These are phyloP conservation scores for Phymatocera aterrima DNA, from an alignment of 2,888 invertebrate genomes.

Conservation along the genomic window DNA sequence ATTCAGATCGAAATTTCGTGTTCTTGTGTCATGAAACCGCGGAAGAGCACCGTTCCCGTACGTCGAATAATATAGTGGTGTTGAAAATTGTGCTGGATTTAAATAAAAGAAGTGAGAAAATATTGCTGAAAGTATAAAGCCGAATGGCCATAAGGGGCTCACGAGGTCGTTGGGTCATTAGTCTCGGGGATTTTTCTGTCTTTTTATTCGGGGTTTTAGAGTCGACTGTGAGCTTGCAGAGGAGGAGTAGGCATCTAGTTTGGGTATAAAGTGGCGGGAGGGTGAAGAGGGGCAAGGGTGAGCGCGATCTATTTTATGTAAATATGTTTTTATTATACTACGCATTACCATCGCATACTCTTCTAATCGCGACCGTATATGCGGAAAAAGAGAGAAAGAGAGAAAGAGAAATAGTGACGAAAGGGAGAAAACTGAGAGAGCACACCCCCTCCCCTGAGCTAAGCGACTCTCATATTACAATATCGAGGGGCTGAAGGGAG, in stretches of 20 bases:
- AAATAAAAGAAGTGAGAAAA: not conserved
- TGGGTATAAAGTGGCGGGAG: not conserved
- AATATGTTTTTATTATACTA: not conserved
- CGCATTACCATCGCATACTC: not conserved
- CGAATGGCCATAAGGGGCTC: not conserved
- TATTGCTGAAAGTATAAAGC: not conserved
- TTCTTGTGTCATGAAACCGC: no score
- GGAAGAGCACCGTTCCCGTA: no score
- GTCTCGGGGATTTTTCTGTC: not conserved
- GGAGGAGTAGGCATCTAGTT: not conserved
- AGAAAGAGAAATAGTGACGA: not conserved
- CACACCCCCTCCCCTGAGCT: no score
- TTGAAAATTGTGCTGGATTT: conserved; percentile 1
- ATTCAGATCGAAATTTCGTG: no score
- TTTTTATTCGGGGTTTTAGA: not conserved
- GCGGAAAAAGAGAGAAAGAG: not conserved
- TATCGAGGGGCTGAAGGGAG: conserved; percentile 14
- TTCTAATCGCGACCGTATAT: not conserved
- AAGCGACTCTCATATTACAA: conserved; percentile 33
- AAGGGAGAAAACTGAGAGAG: conserved; percentile 2
- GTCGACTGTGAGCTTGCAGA: not conserved
- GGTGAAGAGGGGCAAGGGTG: not conserved
- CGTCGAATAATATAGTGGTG: not conserved
- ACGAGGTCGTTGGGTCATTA: conserved; percentile 12
- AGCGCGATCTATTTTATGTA: conserved; percentile 7